Base-by-base conservation (phyloP, 2,888 invertebrate genomes). In the Ennomos erosarius region DNA sequence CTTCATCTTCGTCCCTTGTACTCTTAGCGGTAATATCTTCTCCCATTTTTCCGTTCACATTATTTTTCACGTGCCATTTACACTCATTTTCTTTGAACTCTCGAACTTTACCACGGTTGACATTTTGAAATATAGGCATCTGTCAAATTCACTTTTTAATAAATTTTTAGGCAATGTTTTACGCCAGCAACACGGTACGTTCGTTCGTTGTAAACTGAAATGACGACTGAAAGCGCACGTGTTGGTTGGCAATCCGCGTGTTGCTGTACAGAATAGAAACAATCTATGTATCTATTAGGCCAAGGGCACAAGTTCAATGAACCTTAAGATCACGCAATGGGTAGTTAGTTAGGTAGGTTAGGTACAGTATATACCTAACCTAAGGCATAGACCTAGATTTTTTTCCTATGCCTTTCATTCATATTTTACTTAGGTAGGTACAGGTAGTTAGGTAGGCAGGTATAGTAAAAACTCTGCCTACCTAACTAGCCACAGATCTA, bases 61-160 rank as follows among this genome's bases (percentile, higher is more conserved):
- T 35, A 36, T 39, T 65, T 48, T 40, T 16, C 4, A 9, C 9
- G 11, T 26, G 26, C 26, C 26, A 4, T 26, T 26, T 1, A n/a
- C 36, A 34, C 9, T 48, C 39, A 12, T 39, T 40, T 44, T 42
- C 50, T 3, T 42, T 52, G 34, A 49, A 44, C 57, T 57, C 60
- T 37, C 13, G 44, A 55, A 11, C 10, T 33, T 55, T 50, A 39
- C 44, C 45, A 40, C 48, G 48, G 44, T 39, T 53, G 50, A 42
- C 48, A 46, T 53, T 53, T 54, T 43, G 35, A 2, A 54, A 50
- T 35, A 54, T 50, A 45, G 61, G 49, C 62, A 62, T 57, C 36
- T 61, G 54, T 57, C 49, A 51, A 33, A 16, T n/a, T 44, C 13
- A 49, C 45, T 51, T 52, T 38, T 43, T 34, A 33, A 35, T 47